Evolutionary conservation across 2,113 vertebrate species (phyloP).

Genomic region (Camelus dromedarius): DNA sequence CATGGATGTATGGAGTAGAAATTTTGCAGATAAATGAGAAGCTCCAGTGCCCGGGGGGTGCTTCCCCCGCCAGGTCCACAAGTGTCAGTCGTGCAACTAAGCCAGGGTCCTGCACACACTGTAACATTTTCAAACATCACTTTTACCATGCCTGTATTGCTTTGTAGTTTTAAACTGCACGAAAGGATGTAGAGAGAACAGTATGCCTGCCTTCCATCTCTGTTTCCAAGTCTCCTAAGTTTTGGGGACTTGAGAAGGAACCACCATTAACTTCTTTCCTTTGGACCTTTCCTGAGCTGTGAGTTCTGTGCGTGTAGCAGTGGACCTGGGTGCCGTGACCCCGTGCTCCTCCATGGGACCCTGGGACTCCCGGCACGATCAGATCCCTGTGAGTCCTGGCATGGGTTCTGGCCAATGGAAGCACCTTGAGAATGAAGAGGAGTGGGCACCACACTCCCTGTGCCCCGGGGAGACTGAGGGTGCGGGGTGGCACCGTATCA

Average conservation of each 20-base stretch:
- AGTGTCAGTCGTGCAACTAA: neutral
- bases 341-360: neutral
- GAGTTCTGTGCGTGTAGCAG: neutral
- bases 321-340: neutral
- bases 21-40: neutral
- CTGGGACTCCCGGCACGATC: neutral
- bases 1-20: neutral
- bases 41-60: too few species aligned
- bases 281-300: neutral
- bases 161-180: neutral
- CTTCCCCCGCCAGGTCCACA: neutral
- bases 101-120: neutral
- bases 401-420: neutral
- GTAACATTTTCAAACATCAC: neutral
- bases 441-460: neutral
- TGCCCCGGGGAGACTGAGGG: neutral
- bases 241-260: neutral
- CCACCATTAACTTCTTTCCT: neutral
- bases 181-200: neutral
- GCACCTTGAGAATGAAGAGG: neutral
- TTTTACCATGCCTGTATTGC: neutral
- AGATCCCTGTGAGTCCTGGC: neutral
- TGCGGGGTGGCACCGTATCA: neutral
- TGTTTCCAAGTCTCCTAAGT: neutral
- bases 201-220: neutral